These are phyloP conservation scores for Adoxophyes honmai DNA, from an alignment of 1,140 invertebrate genomes.

Conservation along the genomic window DNA sequence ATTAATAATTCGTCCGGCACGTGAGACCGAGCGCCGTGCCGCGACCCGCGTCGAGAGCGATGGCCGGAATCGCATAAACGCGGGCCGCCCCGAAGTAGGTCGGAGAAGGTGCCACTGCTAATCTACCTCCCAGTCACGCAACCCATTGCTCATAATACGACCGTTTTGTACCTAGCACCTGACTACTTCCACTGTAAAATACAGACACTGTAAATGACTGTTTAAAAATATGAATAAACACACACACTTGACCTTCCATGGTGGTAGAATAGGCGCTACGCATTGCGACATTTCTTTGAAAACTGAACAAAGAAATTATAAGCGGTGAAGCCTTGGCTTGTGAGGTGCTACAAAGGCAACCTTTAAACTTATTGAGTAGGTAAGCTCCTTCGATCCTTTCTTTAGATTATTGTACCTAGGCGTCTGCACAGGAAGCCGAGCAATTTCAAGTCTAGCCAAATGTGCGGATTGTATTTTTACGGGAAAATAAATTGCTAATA, in stretches of 20 bases:
- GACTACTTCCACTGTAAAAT: neutral
- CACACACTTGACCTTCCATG: neutral
- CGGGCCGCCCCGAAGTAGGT: constrained; percentile 1
- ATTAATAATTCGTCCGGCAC: constrained; percentile 9
- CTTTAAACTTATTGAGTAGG: neutral
- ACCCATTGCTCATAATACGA: neutral
- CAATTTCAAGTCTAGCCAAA: no score
- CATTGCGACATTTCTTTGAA: constrained; percentile 15
- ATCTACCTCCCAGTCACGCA: constrained; percentile 6
- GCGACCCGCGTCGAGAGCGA: constrained; percentile 6
- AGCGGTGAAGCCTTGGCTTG: neutral
- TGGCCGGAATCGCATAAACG: constrained; percentile 13
- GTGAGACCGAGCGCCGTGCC: neutral
- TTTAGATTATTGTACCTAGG: no score
- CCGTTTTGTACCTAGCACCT: neutral
- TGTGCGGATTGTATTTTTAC: no score
- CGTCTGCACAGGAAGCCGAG: no score
- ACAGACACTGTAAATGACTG: neutral
- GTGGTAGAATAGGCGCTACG: constrained; percentile 7
- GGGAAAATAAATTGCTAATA: no score
- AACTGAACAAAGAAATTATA: constrained; percentile 13
- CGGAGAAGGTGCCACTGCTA: constrained; percentile 9
- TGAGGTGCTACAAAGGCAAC: neutral
- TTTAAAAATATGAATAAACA: neutral
- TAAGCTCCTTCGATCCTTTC: no score